Evolutionary conservation across 2,113 vertebrate species (phyloP).

Genomic region (Onychostruthus taczanowskii): DNA sequence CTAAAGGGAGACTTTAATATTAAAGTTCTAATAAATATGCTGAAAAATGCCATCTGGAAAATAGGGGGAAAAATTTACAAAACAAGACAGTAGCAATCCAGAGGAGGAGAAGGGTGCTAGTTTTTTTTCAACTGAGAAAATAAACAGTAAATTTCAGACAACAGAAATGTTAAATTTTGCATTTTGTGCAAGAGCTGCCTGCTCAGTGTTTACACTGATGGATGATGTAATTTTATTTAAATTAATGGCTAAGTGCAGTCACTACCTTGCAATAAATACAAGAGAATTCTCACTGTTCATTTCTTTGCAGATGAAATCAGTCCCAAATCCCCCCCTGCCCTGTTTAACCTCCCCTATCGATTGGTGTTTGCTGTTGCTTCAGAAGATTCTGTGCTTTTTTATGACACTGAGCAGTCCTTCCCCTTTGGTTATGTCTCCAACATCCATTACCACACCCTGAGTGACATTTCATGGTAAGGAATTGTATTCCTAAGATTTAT

Average conservation of each 20-base stretch:
- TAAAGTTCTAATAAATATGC: neutral
- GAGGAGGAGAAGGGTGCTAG: neutral
- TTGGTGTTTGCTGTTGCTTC: constrained; percentile 96
- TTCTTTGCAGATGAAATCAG: constrained; percentile 70
- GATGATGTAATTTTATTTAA: neutral
- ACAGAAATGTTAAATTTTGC: neutral
- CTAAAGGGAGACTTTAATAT: neutral
- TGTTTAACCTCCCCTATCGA: constrained; percentile 82
- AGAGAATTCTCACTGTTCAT: neutral
- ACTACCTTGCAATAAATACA: neutral
- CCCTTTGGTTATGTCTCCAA: constrained; percentile 94
- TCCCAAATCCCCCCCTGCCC: neutral
- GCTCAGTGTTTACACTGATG: neutral
- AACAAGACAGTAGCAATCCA: neutral
- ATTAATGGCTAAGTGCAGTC: neutral
- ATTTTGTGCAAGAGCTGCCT: neutral
- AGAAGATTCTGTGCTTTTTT: constrained; percentile 91
- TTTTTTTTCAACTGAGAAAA: neutral
- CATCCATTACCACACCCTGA: constrained; percentile 97
- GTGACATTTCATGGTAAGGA: constrained; percentile 92
- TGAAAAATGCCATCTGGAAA: neutral
- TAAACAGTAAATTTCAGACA: neutral
- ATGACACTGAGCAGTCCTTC: constrained; percentile 91
- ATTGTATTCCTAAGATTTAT: neutral
- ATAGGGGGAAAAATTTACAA: neutral